Conservation (phyloP, 2,888 invertebrate species). For the Scelioninae gen. 1 region DNA sequence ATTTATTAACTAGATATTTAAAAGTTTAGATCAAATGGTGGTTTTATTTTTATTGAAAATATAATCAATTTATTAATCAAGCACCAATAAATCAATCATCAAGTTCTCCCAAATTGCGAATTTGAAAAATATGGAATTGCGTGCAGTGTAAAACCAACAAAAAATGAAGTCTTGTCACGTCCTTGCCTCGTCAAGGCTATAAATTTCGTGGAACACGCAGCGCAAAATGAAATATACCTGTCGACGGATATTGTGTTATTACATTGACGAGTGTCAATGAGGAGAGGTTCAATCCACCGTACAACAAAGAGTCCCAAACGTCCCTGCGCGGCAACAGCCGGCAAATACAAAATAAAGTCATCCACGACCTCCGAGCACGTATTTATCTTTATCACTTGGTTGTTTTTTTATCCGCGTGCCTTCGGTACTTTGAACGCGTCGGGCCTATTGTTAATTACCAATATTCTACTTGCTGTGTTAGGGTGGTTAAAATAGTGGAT, state of each 20-base stretch:
- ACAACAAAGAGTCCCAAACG: conserved; percentile 79
- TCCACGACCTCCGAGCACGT: conserved; percentile 70
- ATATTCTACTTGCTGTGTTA: conserved; percentile 82
- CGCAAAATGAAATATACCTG: conserved; percentile 66
- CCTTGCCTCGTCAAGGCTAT: conserved; percentile 47
- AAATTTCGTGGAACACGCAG: conserved; percentile 63
- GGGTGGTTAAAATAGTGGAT: conserved; percentile 73
- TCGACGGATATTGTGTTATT: conserved; percentile 56
- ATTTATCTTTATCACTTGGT: conserved; percentile 73
- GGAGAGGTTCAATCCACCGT: conserved; percentile 72
- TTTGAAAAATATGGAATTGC: conserved; percentile 49
- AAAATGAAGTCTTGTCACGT: conserved; percentile 62
- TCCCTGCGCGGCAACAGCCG: conserved; percentile 79
- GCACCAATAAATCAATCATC: conserved; percentile 43
- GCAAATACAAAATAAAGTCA: conserved; percentile 76
- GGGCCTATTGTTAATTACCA: conserved; percentile 84
- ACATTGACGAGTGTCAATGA: conserved; percentile 64
- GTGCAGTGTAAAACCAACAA: conserved; percentile 46
- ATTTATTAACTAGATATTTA: too few relatives aligned
- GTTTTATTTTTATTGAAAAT: too few relatives aligned
- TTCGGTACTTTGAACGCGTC: conserved; percentile 71
- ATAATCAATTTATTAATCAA: neutral
- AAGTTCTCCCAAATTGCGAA: conserved; percentile 43
- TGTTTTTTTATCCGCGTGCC: conserved; percentile 75
- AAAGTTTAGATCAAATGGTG: too few relatives aligned